Base-by-base conservation (phyloP, 2,113 vertebrate genomes). In the Xyrauchen texanus region DNA sequence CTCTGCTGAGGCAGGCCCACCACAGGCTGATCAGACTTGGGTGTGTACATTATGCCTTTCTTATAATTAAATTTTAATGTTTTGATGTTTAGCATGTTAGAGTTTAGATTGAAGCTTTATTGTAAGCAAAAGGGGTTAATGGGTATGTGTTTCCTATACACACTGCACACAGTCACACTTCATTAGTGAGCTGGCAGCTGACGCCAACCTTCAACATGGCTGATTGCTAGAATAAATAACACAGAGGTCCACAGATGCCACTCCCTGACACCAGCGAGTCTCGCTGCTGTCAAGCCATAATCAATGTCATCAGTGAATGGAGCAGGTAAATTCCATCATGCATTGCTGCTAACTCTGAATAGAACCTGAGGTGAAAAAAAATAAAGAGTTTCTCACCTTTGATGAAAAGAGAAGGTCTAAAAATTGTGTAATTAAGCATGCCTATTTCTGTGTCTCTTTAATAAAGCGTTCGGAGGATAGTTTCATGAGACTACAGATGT, bases 171-270 rank as follows among this genome's bases (percentile, higher is more conserved):
- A 45, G 80, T 81, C 80, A 81, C 74, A 66, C 80, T 66, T 77
- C 80, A 77, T 81, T 81, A 77, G 61, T 34, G 21, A 69, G 67
- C 60, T 58, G 53, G 66, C 66, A 72, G 60, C n/a, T 70, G 80
- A 77, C 15, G 63, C 67, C 10, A 49, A 49, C 21, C 61, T 77
- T 72, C 52, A 70, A 77, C 45, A 65, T 44, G 62, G 62, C 68
- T 82, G 67, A 76, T 64, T 72, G 75, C 63, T 82, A 49, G 68
- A 72, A 72, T 77, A 77, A 82, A 82, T 77, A 34, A 67, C 55
- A 72, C 70, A 61, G 15, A 61, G 44, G 57, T 73, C 55, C 55
- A 61, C 57, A 73, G 70, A 73, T 73, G 70, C 61, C 70, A 71
- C 52, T 10, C 4, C 34, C 21, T 71, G 68, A 71, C 68, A 73